Evolutionary conservation across 2,888 invertebrate species (phyloP).

Genomic region (Hedychridium roseum): DNA sequence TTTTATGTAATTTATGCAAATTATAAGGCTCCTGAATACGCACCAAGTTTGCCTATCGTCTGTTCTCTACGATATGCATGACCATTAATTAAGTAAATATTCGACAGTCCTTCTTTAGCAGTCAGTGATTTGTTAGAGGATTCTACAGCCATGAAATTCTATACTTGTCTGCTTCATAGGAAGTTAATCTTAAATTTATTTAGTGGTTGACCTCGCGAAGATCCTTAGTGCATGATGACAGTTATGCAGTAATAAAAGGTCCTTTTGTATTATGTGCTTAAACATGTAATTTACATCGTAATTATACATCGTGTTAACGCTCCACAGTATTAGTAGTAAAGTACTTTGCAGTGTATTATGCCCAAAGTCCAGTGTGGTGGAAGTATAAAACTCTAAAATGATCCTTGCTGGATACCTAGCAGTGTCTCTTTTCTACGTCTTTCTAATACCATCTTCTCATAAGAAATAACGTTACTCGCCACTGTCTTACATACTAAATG

Average conservation of each 20-base stretch:
- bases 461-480: conserved; percentile 34
- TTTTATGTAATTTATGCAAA: too few relatives aligned
- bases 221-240: too few relatives aligned
- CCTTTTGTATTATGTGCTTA: conserved; percentile 40
- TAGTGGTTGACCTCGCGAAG: too few relatives aligned
- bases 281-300: conserved; percentile 54
- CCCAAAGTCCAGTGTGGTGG: conserved; percentile 44
- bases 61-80: too few relatives aligned
- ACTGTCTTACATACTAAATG: conserved; percentile 27
- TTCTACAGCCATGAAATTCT: too few relatives aligned
- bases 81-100: too few relatives aligned
- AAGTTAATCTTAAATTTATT: too few relatives aligned
- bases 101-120: too few relatives aligned
- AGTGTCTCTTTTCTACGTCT: conserved; percentile 26
- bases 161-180: too few relatives aligned
- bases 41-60: too few relatives aligned
- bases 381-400: conserved; percentile 54
- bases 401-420: conserved; percentile 28
- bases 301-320: conserved; percentile 53
- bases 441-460: conserved; percentile 22
- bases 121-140: too few relatives aligned
- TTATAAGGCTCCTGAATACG: too few relatives aligned
- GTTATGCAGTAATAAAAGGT: conserved; percentile 22
- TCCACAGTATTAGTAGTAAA: conserved; percentile 46
- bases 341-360: conserved; percentile 42